Evolutionary conservation across 2,797 vertebrate species (phyloP).

Genomic region (Galagoides demidoff): DNA sequence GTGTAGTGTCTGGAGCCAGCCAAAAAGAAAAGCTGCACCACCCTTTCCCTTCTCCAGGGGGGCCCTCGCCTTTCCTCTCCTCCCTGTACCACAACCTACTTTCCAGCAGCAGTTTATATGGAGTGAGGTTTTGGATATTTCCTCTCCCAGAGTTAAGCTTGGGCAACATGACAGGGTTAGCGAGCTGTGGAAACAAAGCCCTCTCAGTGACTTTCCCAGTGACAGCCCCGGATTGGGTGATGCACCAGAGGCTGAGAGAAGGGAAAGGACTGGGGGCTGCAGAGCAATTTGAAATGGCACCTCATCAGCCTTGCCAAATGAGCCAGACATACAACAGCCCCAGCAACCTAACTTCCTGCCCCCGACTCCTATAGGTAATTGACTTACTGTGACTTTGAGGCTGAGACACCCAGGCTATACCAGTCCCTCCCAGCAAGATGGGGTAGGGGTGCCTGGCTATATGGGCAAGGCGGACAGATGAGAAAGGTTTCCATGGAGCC

Average conservation of each 20-base stretch:
- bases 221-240: not conserved
- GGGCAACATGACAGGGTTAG: not conserved
- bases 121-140: slow-evolving; percentile 50
- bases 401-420: not conserved
- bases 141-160: slow-evolving; percentile 54
- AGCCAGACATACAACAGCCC: not conserved
- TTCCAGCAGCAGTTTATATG: slow-evolving; percentile 28
- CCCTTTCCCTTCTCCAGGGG: not conserved
- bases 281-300: not conserved
- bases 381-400: not conserved
- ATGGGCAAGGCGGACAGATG: not conserved
- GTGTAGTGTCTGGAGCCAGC: not conserved
- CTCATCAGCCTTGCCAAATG: not conserved
- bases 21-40: not conserved
- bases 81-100: not conserved
- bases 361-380: not conserved
- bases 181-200: slow-evolving; percentile 48
- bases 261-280: not conserved
- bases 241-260: not conserved
- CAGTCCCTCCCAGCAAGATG: not conserved
- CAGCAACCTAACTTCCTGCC: not conserved
- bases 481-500: not conserved
- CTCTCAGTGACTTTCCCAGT: not conserved
- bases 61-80: not conserved
- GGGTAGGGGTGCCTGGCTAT: not conserved